phyloP scores from a whole-genome alignment of 1,140 invertebrate species.

The Hydropsyche tenuis region DNA sequence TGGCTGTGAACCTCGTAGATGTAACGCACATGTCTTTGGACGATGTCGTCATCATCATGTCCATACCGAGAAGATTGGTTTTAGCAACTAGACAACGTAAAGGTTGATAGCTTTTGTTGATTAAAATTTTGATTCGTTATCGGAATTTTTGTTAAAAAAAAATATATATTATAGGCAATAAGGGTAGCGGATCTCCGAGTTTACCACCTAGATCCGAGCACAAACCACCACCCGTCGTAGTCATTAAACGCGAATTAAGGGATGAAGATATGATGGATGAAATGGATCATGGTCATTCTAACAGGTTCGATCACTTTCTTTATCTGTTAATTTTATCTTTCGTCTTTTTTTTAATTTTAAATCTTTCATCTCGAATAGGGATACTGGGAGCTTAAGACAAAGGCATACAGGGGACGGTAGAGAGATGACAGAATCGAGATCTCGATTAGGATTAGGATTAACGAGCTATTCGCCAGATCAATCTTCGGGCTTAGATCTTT shows the following conservation, averaged over 20 bases:
- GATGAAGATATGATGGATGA: conserved; percentile 79
- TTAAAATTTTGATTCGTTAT: conserved; percentile 3
- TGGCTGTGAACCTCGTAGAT: conserved; percentile 97
- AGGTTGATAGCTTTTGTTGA: conserved; percentile 52
- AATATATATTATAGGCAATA: conserved; percentile 61
- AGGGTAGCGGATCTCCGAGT: conserved; percentile 70
- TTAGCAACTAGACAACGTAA: conserved; percentile 87
- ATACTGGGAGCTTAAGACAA: conserved; percentile 45
- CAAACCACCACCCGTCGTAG: conserved; percentile 90
- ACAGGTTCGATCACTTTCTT: conserved; percentile 59
- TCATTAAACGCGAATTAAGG: conserved; percentile 88
- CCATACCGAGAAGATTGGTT: conserved; percentile 93
- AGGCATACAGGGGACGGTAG: conserved; percentile 68
- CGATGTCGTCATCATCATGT: conserved; percentile 99
- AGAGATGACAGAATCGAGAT: conserved; percentile 69
- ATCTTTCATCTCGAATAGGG: conserved; percentile 19
- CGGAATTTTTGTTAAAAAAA: neutral
- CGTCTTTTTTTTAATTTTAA: conserved; percentile 42
- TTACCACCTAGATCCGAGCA: conserved; percentile 75
- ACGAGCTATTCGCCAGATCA: conserved; percentile 62
- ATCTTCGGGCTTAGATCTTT: conserved; percentile 77
- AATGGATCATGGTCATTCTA: conserved; percentile 59
- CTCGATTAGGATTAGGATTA: conserved; percentile 72
- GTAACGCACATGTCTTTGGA: conserved; percentile 97
- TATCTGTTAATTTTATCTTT: conserved; percentile 40